Evolutionary conservation across 2,113 vertebrate species (phyloP), one percentile per base, ranked within the genome.

Genomic region (Zapus hudsonius): DNA sequence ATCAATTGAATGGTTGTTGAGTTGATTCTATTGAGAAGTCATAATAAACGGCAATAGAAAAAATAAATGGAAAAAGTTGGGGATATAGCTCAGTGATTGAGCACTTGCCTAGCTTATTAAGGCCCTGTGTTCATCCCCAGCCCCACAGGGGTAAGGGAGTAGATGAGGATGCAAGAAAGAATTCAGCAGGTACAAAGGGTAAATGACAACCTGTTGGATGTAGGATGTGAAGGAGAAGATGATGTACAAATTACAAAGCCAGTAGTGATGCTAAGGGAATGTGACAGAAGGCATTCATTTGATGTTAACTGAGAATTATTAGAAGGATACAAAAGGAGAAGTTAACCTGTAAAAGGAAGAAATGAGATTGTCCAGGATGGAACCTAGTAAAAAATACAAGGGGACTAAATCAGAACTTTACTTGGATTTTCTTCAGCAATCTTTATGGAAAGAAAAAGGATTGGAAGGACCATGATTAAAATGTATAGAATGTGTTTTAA

Each of bases 401-500:
- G 20, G 5, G 66, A 55, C 59, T 61, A 95, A 90, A 61, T 23
- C 44, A 93, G 44, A 89, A 72, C 69, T 90, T 90, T 66, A 36
- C 88, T 33, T 93, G 66, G 20, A 52, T 55, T 84, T 7, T 92
- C 59, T 96, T 94, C 10, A 93, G 25, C 15, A 83, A 55, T 55
- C 27, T 55, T 67, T 67, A 55, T 66, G 36, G 25, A 52, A 84
- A 92, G 29, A 90, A 38, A 79, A 84, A 84, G 55, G 29, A 88
- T 84, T 75, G 69, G 75, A 86, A 92, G 31, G 7, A 52, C 70
- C 72, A 87, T 83, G 29, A 83, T 89, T 92, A 84, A 92, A 95
- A 52, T 87, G 4, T 74, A 0, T 69, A 23, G 78, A 78, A 73
- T 70, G 2, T 66, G 40, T 84, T 67, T 59, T 76, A 89, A 92